Evolutionary conservation across 2,888 invertebrate genomes (phyloP), one percentile per base, ranked within the genome.

Genomic region (Thalpophila matura): DNA sequence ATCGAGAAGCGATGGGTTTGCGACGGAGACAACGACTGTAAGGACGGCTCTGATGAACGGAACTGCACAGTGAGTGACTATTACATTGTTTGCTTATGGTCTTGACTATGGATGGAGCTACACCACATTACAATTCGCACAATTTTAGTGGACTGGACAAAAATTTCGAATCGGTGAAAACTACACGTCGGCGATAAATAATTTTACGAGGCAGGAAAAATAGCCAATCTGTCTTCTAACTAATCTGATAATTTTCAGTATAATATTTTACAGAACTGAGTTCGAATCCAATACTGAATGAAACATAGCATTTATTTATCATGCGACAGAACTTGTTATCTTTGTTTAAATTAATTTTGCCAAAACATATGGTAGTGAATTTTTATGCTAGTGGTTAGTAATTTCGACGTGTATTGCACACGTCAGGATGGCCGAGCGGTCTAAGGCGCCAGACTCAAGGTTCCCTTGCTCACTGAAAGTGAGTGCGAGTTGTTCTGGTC

Each of bases 11-110:
- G 96, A 26, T 97, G 97, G 97, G 88, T 94, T 6, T 98, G 98
- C 86, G 98, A 98, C 81, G 96, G 96, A 1, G 97, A 97, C 78
- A 96, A 97, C 72, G 98, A 98, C 81, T 98, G 98, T 79, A 92
- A 96, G 6, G 98, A 98, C 79, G 95, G 95, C 20, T 96, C 97
- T 0, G 98, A 98, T 81, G 97, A 97, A 86, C 88, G 87, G 0
- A 95, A 96, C 74, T 97, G 97, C 80, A 83, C 89, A 65, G 94
- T 94, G 63, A 86, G 87, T 85, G 10, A 3, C 24, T 46, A 18
- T 43, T 1, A 20, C 18, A 49, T 26, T 37, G 7, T 46, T 24
- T 1, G 10, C 53, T 6, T 20, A 10, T 9, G 2, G 14, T 12
- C 2, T 33, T 46, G 16, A 12, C 29, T 43, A 24, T n/a, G n/a